Conservation (phyloP, 2,888 invertebrate genomes). For the Leptopilina drosophilae region DNA sequence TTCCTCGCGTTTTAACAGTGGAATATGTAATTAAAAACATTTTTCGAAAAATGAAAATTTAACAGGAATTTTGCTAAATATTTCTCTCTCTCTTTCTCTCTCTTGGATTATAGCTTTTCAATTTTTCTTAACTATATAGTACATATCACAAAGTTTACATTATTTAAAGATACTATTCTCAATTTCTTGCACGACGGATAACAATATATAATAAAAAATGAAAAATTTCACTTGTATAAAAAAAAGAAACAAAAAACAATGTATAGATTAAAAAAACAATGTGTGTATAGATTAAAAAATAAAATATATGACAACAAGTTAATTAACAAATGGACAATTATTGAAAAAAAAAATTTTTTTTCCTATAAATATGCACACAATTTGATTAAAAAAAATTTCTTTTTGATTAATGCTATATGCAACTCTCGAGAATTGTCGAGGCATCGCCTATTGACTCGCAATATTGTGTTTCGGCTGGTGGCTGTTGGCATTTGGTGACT, state of each 20-base stretch:
- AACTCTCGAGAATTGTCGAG: conserved; percentile 21
- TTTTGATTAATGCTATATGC: conserved; percentile 21
- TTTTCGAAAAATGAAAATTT: background rate
- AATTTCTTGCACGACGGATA: background rate
- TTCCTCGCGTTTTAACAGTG: background rate
- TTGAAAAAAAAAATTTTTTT: background rate
- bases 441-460: conserved; percentile 7
- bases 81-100: background rate
- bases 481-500: conserved; percentile 49
- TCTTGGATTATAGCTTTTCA: conserved; percentile 2
- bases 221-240: background rate
- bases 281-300: background rate
- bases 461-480: conserved; percentile 59
- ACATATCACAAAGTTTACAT: conserved; percentile 2
- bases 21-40: background rate
- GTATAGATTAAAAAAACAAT: background rate
- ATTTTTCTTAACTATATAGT: background rate
- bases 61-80: background rate
- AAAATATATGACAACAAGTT: background rate
- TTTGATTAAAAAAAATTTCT: no score
- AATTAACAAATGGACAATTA: background rate
- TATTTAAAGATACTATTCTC: background rate
- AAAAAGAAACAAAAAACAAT: background rate
- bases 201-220: background rate
- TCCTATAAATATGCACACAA: background rate